A percentile compares a stretch with the other conserved stretches of the same genome.
Conservation (phyloP, 2,888 invertebrate genomes). For the Belgica antarctica region DNA sequence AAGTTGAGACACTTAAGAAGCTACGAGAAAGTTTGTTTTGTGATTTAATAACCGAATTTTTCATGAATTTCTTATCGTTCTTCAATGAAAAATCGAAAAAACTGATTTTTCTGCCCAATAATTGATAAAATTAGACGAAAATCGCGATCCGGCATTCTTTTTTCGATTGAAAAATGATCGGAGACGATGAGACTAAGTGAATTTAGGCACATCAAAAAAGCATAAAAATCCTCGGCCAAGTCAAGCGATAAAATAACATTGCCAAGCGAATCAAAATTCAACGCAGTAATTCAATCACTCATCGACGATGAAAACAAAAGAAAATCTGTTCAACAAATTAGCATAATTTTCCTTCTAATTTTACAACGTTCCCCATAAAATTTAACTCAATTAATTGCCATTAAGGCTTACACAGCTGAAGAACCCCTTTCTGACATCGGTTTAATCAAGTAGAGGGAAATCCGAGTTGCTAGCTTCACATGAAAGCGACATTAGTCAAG, state of each 20-base stretch:
- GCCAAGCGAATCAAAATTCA: not conserved
- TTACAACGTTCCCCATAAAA: not conserved
- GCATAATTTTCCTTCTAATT: conserved; percentile 19
- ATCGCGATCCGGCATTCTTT: not conserved
- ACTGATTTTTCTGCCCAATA: too few species aligned
- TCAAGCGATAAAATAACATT: too few species aligned
- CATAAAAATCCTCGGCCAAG: not conserved
- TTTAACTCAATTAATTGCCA: conserved; percentile 10
- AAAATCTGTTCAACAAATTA: not conserved
- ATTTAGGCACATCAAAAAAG: not conserved
- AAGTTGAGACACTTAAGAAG: not conserved
- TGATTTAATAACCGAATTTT: not conserved
- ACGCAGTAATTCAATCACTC: conserved; percentile 13
- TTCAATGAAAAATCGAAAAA: not conserved
- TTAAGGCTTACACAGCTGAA: conserved; percentile 1
- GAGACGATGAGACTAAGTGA: not conserved
- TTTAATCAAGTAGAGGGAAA: not conserved
- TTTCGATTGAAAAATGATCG: not conserved
- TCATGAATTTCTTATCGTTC: not conserved
- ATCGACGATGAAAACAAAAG: not conserved
- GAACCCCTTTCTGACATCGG: conserved; percentile 1
- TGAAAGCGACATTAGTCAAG: not conserved
- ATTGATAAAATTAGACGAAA: not conserved
- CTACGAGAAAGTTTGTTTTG: not conserved
- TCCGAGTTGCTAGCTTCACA: not conserved